Conservation (phyloP, 2,797 vertebrate species). For the Prionace glauca region DNA sequence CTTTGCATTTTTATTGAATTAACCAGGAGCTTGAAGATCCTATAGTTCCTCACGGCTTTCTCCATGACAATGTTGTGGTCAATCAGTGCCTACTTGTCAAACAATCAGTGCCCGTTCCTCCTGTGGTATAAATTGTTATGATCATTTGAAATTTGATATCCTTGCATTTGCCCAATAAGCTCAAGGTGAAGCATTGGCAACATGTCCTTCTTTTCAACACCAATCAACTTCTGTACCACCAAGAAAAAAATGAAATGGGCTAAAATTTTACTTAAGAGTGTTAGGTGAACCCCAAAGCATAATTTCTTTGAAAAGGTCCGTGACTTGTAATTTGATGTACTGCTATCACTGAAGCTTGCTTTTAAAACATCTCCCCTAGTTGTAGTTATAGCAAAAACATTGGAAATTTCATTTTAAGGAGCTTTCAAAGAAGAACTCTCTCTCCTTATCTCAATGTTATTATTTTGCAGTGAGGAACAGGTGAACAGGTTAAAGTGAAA, state of each 20-base stretch:
- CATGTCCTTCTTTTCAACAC: background rate
- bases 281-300: background rate
- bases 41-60: background rate
- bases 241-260: background rate
- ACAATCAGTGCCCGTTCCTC: background rate
- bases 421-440: conserved; percentile 44
- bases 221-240: background rate
- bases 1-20: background rate
- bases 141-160: background rate
- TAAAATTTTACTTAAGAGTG: background rate
- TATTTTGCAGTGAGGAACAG: conserved; percentile 42
- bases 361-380: conserved; percentile 15
- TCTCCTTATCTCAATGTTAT: conserved; percentile 42
- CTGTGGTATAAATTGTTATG: background rate
- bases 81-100: background rate
- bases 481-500: conserved; percentile 41
- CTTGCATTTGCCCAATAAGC: background rate
- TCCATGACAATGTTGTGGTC: background rate
- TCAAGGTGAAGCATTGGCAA: background rate
- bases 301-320: background rate
- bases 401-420: conserved; percentile 44
- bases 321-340: background rate
- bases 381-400: background rate
- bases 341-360: background rate
- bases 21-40: background rate